These are phyloP conservation scores for Archips crataeganus DNA, from an alignment of 2,888 invertebrate genomes.

Conservation along the genomic window DNA sequence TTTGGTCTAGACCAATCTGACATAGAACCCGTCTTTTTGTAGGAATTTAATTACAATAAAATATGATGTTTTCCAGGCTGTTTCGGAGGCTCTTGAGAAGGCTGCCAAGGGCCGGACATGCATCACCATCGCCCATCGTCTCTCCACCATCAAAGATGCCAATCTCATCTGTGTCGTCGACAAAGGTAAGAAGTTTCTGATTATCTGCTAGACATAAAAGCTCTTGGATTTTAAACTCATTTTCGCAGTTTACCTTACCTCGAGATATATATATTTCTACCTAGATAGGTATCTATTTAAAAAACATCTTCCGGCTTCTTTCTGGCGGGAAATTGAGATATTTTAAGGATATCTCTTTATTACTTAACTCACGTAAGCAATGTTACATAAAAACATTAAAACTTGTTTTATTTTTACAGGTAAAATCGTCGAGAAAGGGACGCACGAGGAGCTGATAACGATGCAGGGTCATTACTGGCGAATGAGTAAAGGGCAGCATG, in stretches of 20 bases:
- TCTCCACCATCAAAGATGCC: slow-evolving; percentile 93
- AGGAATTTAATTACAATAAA: slow-evolving; percentile 4
- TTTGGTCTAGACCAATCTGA: no score
- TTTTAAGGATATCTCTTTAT: not conserved
- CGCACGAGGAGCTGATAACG: slow-evolving; percentile 89
- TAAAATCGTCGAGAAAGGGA: slow-evolving; percentile 90
- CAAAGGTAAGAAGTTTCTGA: slow-evolving; percentile 80
- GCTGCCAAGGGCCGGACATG: slow-evolving; percentile 94
- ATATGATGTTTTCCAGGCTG: slow-evolving; percentile 79
- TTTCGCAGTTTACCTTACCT: no score
- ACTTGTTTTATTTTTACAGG: slow-evolving; percentile 72
- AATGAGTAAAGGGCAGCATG: slow-evolving; percentile 82
- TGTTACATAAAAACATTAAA: not conserved
- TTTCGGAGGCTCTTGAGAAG: slow-evolving; percentile 93
- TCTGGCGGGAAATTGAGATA: not conserved
- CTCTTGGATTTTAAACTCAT: no score
- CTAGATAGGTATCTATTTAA: no score
- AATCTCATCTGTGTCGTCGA: slow-evolving; percentile 94
- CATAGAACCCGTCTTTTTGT: not conserved
- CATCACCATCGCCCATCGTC: slow-evolving; percentile 94
- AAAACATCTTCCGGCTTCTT: not conserved
- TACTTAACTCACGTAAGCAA: no score
- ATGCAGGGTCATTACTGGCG: slow-evolving; percentile 88
- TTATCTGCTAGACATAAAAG: not conserved
- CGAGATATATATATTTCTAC: no score